These are phyloP conservation scores for Hypanus sabinus DNA, from an alignment of 2,113 vertebrate genomes.

Conservation along the genomic window DNA sequence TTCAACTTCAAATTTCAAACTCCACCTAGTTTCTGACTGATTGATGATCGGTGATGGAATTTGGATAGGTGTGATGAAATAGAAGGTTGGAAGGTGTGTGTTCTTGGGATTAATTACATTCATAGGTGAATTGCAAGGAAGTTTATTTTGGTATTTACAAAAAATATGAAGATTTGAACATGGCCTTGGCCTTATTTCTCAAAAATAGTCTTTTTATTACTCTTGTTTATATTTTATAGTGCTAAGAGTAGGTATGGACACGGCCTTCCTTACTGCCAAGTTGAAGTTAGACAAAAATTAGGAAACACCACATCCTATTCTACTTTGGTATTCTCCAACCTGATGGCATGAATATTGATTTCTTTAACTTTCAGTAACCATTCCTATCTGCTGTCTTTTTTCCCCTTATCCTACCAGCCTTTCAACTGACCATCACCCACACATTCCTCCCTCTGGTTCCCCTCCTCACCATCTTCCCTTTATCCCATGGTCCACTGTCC, in stretches of 20 bases:
- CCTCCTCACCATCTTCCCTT: too few species aligned
- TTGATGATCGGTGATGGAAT: slow-evolving; percentile 58
- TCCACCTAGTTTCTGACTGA: slow-evolving; percentile 63
- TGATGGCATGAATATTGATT: too few species aligned
- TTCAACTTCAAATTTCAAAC: slow-evolving; percentile 31
- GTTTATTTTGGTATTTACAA: slow-evolving; percentile 66
- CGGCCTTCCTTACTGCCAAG: too few species aligned
- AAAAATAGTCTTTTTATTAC: slow-evolving; percentile 57
- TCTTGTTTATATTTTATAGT: slow-evolving; percentile 49
- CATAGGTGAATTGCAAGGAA: slow-evolving; percentile 62
- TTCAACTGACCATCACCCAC: too few species aligned
- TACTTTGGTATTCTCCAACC: too few species aligned
- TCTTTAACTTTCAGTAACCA: too few species aligned
- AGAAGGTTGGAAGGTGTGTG: slow-evolving; percentile 58
- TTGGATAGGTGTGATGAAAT: slow-evolving; percentile 54
- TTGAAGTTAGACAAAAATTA: too few species aligned
- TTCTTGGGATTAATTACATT: slow-evolving; percentile 69
- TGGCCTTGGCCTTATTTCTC: slow-evolving; percentile 41
- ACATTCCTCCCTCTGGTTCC: too few species aligned
- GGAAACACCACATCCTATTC: too few species aligned
- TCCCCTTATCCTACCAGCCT: too few species aligned
- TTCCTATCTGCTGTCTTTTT: too few species aligned
- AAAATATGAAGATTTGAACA: slow-evolving; percentile 50
- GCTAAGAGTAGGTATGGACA: slow-evolving; percentile 30
- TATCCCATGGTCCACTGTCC: too few species aligned